Conservation (phyloP, 2,113 vertebrate species). For the Aspidoscelis tigris region DNA sequence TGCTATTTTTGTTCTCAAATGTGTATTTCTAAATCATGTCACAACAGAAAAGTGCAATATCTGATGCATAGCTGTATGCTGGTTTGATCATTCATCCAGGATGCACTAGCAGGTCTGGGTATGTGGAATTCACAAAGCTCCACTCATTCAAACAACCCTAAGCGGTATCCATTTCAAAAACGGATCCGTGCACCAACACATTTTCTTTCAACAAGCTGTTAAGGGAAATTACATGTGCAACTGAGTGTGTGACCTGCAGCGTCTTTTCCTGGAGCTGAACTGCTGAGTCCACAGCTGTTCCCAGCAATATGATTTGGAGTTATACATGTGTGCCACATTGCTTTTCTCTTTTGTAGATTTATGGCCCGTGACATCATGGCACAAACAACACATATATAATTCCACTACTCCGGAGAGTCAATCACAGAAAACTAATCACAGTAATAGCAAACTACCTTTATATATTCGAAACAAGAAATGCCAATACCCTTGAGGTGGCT, state of each 20-base stretch:
- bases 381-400: constrained; percentile 9
- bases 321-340: neutral
- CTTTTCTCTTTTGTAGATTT: neutral
- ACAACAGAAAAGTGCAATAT: neutral
- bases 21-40: neutral
- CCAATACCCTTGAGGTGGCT: constrained; percentile 23
- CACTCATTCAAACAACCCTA: neutral
- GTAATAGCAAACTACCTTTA: constrained; percentile 30
- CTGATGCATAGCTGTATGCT: neutral
- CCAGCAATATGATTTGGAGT: neutral
- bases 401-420: neutral
- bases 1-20: neutral
- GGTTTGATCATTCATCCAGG: neutral
- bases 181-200: rapidly evolving
- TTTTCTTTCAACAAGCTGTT: neutral
- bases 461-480: constrained; percentile 43
- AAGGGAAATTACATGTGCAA: constrained; percentile 12
- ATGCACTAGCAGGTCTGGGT: neutral
- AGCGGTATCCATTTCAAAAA: neutral
- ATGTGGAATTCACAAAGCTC: neutral
- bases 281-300: neutral
- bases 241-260: neutral
- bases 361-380: constrained; percentile 16
- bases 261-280: neutral
- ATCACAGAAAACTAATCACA: constrained; percentile 48